Evolutionary conservation across 2,797 vertebrate genomes (phyloP), one percentile per base, ranked within the genome.

Genomic region (Argya squamiceps): DNA sequence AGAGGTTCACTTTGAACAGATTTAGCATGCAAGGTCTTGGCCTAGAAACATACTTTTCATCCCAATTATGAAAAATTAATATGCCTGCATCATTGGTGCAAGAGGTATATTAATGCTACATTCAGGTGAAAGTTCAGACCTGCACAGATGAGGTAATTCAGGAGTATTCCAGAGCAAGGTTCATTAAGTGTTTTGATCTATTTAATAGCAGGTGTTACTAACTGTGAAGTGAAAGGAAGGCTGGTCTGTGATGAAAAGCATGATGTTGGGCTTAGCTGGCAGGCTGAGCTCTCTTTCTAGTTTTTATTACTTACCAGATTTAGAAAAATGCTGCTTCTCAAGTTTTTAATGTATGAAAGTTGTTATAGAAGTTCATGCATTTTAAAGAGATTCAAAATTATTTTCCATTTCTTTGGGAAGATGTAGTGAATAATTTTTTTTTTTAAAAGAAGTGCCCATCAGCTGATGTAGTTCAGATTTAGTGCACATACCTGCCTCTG

Each of bases 1-100:
- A 50, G 89, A 97, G 97, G 96, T 88, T 97, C 47, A 58, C 93
- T 97, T 97, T 97, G 96, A 97, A 97, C 96, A 96, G 95, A 96
- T 97, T 79, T 74, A 89, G 56, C 93, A 71, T 79, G 29, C 56
- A 71, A 89, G 91, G 89, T 88, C 91, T 91, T 83, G 80, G 74
- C 89, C 91, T 93, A 94, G 85, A 95, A 96, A 90, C 83, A 88
- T 53, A 90, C 49, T 92, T 94, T 52, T 70, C 52, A 62, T 90
- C 36, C 59, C 74, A 92, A 34, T 95, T 95, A 95, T 94, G 74
- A 73, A 64, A 89, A 84, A 75, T n/a, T 22, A 78, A 21, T 80
- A 22, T 55, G 52, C 41, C 22, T 81, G 34, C 11, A 22, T 63
- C 55, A 49, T 78, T 12, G 30, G 49, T 65, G 68, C 30, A 75